Base-by-base conservation (phyloP, 2,888 invertebrate genomes). In the Gryllus longicercus region DNA sequence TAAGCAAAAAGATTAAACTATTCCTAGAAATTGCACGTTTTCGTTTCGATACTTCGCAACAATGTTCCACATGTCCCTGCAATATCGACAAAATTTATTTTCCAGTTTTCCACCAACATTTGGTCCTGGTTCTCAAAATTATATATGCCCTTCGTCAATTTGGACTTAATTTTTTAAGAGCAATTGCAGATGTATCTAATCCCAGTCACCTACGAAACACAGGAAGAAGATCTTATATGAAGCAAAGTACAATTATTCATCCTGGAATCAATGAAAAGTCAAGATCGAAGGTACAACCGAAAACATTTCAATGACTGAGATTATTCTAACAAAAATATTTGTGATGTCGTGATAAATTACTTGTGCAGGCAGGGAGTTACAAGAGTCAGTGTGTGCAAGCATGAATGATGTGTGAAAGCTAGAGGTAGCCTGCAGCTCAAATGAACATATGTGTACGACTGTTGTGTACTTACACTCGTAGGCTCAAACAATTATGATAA, bases 341-440 rank as follows among this genome's bases (percentile, higher is more conserved):
- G 63, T 63, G 63, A 63, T 63, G 63, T 63, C 63, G 63, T 63
- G 63, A 63, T 63, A 63, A 63, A 63, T 63, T 63, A 63, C n/a
- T 63, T 63, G 63, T 63, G 63, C 63, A 63, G 63, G 63, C 63
- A 63, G 63, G 63, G 63, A 63, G 63, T 63, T 63, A 63, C 63
- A 63, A 63, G n/a, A n/a, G 63, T 63, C 63, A 63, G 63, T 63
- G 63, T 63, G 63, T 63, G 63, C 63, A 63, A 63, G 63, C 63
- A 63, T 63, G 63, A 63, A 63, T 63, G 63, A 63, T 63, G 63
- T 63, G 63, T 63, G 63, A 63, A 63, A 63, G 63, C 8, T 63
- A 63, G 63, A 63, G 63, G 63, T 63, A 63, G 63, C 63, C 63
- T 63, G 63, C 63, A 63, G 63, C 63, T 63, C 63, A 63, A 63